Conservation (phyloP, 2,113 vertebrate genomes). For the Pristiophorus japonicus region DNA sequence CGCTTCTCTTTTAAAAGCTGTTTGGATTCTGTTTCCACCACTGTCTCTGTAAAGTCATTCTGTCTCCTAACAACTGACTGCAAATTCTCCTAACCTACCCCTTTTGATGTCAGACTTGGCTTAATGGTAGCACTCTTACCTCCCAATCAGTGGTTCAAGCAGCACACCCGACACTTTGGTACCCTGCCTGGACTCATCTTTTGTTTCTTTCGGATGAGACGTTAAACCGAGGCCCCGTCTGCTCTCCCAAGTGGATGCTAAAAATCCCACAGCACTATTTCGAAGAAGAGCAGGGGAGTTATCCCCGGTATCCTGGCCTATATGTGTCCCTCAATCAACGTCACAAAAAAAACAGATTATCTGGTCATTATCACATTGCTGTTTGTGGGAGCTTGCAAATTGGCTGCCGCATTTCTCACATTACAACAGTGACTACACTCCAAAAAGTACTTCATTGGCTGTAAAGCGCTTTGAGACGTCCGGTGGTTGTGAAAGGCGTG, state of each 20-base stretch:
- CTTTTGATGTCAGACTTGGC: neutral
- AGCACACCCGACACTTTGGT: neutral
- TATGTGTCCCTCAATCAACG: too few relatives aligned
- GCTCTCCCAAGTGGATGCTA: neutral
- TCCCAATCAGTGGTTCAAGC: neutral
- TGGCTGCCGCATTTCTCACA: too few relatives aligned
- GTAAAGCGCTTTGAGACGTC: too few relatives aligned
- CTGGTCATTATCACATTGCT: too few relatives aligned
- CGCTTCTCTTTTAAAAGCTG: neutral
- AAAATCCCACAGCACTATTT: neutral
- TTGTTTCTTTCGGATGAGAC: neutral
- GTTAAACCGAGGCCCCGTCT: neutral
- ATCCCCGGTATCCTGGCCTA: too few relatives aligned
- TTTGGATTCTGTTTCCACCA: neutral
- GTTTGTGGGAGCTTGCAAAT: too few relatives aligned
- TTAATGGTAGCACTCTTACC: neutral
- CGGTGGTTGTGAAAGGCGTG: too few relatives aligned
- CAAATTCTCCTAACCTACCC: neutral
- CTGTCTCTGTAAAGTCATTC: neutral
- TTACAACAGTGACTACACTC: too few relatives aligned
- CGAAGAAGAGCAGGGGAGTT: neutral
- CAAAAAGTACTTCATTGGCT: too few relatives aligned
- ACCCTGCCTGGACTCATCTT: too few relatives aligned
- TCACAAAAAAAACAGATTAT: too few relatives aligned
- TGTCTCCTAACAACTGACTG: neutral